Evolutionary conservation across 2,797 vertebrate genomes (phyloP), one percentile per base, ranked within the genome.

Genomic region (Kryptolebias ocellatus): DNA sequence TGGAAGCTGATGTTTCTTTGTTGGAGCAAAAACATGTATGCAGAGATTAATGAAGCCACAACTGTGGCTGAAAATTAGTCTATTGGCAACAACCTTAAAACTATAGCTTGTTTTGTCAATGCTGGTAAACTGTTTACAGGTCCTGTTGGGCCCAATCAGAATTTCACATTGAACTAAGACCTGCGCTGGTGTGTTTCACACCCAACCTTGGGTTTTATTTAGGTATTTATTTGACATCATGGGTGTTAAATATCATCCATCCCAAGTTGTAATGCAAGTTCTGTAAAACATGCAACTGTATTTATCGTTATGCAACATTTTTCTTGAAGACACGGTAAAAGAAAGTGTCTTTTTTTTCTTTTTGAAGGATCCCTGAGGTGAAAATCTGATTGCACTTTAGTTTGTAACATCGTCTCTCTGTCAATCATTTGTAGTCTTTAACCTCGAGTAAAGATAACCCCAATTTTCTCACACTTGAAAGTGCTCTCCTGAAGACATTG

Each of bases 31-130:
- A 42, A 12, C 14, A 66, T 61, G 34, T 37, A 16, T 65, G 72
- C 14, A 42, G 14, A 12, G 39, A 64, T 50, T 20, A 49, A 24
- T 51, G 4, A 67, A 54, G 11, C 18, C 37, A 49, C 24, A 17
- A 56, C 51, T 16, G 20, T 52, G 4, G 8, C 11, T 45, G 16
- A 20, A 39, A 52, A 53, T 47, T 12, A 4, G 10, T 28, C 4
- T 67, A 42, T 58, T 47, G 9, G 68, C 11, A 46, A 54, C 31
- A 57, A 31, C 34, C 55, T 42, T 42, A 11, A 45, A 60, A 27
- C n/a, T 31, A 20, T 50, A 64, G 65, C 70, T 64, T 78, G 79
- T 3, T 10, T 15, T 63, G 34, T 63, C 57, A 17, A 51, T 44
- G 27, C 42, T 39, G 1, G 54, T 20, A 27, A 57, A 24, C 47